A percentile compares a stretch with the other conserved stretches of the same genome.
phyloP scores from a whole-genome alignment of 2,888 invertebrate genomes.

The Nomada fabriciana region DNA sequence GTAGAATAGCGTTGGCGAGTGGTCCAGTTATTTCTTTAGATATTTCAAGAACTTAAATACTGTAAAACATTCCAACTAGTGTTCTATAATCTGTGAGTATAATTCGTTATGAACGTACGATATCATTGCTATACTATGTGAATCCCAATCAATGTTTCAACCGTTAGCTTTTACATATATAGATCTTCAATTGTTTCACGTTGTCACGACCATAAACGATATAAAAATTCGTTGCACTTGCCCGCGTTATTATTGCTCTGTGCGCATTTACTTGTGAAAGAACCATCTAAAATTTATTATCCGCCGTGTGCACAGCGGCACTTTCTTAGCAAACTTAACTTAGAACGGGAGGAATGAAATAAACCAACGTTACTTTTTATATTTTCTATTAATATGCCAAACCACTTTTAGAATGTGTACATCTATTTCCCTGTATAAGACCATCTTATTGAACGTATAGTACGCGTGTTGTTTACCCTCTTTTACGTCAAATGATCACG shows the following conservation, averaged over 20 bases:
- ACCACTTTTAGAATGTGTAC: neutral
- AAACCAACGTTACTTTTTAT: neutral
- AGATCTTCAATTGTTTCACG: conserved; percentile 40
- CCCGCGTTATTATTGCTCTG: too few species aligned
- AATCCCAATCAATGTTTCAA: conserved; percentile 49
- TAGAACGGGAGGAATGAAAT: neutral
- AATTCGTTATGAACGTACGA: conserved; percentile 6
- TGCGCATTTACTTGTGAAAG: too few species aligned
- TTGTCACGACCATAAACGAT: conserved; percentile 23
- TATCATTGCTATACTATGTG: conserved; percentile 32
- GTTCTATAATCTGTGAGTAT: conserved; percentile 9
- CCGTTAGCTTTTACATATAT: conserved; percentile 45
- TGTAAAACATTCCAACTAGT: neutral
- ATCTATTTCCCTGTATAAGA: neutral
- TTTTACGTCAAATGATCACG: conserved; percentile 16
- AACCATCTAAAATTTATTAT: too few species aligned
- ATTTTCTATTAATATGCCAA: neutral
- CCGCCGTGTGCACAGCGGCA: neutral
- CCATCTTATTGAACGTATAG: neutral
- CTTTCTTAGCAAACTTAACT: neutral
- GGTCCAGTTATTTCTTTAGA: neutral
- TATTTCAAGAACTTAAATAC: neutral
- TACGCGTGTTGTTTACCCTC: conserved; percentile 3
- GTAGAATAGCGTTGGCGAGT: neutral
- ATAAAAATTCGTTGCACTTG: conserved; percentile 19